A percentile compares a stretch with the other conserved stretches of the same genome.
Conservation (phyloP, 1,140 invertebrate species). For the Drosophila micromelanica region DNA sequence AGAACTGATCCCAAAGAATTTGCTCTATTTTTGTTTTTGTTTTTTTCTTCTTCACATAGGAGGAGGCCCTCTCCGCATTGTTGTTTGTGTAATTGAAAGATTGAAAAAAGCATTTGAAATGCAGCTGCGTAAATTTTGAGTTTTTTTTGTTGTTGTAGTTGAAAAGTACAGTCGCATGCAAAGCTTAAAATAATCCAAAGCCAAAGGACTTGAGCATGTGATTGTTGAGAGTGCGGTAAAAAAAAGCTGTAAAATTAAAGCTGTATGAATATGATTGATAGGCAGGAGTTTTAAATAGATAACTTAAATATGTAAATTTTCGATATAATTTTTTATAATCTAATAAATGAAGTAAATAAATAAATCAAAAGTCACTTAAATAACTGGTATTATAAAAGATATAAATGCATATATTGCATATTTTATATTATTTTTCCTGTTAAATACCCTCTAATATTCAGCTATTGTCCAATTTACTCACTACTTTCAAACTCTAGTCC, state of each 20-base stretch:
- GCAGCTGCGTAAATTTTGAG: constrained; percentile 72
- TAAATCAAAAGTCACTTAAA: no score
- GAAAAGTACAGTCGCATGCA: constrained; percentile 57
- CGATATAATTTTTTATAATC: no score
- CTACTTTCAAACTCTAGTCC: constrained; percentile 6
- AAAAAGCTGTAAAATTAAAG: background rate
- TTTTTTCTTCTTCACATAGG: constrained; percentile 7
- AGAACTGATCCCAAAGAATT: constrained; percentile 42
- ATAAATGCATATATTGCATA: no score
- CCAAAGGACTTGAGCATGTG: background rate
- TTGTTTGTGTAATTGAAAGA: constrained; percentile 71
- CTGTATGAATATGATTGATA: no score
- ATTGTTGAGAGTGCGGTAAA: background rate
- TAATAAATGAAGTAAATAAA: no score
- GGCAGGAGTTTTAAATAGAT: no score
- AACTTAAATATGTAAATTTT: no score
- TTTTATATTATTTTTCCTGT: no score
- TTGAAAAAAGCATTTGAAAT: constrained; percentile 64
- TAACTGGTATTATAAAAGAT: no score
- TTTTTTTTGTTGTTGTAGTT: constrained; percentile 4
- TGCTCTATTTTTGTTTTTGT: constrained; percentile 67
- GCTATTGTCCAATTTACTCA: background rate
- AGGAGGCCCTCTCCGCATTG: constrained; percentile 15
- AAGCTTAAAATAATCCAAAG: constrained; percentile 24
- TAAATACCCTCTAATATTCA: no score